Evolutionary conservation across 2,113 vertebrate genomes (phyloP).

Genomic region (Echinops telfairi): DNA sequence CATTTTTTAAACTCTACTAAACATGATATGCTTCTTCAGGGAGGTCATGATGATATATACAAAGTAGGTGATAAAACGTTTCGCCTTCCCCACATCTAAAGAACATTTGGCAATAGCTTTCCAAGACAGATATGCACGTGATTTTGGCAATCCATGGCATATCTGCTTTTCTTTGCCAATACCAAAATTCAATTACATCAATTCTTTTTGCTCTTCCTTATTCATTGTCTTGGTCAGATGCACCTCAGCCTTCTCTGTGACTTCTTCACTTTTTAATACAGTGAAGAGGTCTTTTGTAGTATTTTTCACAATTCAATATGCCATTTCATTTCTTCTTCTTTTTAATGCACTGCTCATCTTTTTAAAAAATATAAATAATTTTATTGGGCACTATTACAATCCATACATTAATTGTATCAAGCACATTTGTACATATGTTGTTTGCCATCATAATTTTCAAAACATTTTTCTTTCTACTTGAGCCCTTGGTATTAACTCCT

Average conservation of each 20-base stretch:
- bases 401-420: too few species aligned
- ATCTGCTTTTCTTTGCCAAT: neutral
- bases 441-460: too few species aligned
- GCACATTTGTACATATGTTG: too few species aligned
- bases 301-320: neutral
- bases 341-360: too few species aligned
- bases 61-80: neutral
- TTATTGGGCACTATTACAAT: too few species aligned
- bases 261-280: neutral
- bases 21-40: neutral
- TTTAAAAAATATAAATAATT: too few species aligned
- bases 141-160: neutral
- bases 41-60: neutral
- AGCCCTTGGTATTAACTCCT: too few species aligned
- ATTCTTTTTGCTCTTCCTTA: neutral
- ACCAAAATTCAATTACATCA: neutral
- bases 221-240: neutral
- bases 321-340: neutral
- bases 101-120: neutral
- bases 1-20: neutral
- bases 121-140: neutral
- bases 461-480: too few species aligned
- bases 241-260: neutral
- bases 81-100: neutral
- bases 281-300: too few species aligned